phyloP scores from a whole-genome alignment of 2,797 vertebrate species.

The Diplodus puntazzo region DNA sequence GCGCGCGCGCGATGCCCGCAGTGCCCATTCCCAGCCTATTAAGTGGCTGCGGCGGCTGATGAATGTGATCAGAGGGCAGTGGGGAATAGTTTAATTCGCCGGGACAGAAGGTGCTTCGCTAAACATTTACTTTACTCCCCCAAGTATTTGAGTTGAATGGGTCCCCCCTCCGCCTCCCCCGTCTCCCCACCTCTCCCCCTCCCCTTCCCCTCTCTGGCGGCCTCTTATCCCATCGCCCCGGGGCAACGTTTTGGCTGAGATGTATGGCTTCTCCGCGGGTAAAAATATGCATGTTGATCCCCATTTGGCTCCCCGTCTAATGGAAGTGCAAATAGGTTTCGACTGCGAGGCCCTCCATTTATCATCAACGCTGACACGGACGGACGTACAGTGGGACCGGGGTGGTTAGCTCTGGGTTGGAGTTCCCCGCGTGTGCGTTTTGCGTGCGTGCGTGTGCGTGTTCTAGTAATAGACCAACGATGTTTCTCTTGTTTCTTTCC shows the following conservation, averaged over 20 bases:
- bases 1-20: conserved; percentile 67
- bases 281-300: conserved; percentile 92
- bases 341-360: conserved; percentile 90
- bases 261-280: conserved; percentile 89
- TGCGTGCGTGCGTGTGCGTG: background rate
- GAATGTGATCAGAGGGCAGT: conserved; percentile 85
- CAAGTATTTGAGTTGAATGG: conserved; percentile 87
- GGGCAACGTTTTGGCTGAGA: conserved; percentile 90
- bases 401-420: conserved; percentile 30
- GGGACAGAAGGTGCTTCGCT: conserved; percentile 86
- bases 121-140: conserved; percentile 88
- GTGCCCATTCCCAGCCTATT: conserved; percentile 84
- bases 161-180: conserved; percentile 32
- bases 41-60: conserved; percentile 81
- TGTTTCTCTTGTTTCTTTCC: background rate
- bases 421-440: conserved; percentile 30
- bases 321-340: conserved; percentile 95
- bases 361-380: conserved; percentile 88
- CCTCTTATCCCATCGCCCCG: conserved; percentile 87
- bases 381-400: conserved; percentile 74
- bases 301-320: conserved; percentile 92
- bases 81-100: conserved; percentile 88
- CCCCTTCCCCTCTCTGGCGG: conserved; percentile 74
- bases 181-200: conserved; percentile 36
- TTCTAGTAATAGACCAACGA: conserved; percentile 12